A percentile compares a stretch with the other conserved stretches of the same genome.
Evolutionary conservation across 2,888 invertebrate species (phyloP).

Genomic region (Drosophila antonietae): DNA sequence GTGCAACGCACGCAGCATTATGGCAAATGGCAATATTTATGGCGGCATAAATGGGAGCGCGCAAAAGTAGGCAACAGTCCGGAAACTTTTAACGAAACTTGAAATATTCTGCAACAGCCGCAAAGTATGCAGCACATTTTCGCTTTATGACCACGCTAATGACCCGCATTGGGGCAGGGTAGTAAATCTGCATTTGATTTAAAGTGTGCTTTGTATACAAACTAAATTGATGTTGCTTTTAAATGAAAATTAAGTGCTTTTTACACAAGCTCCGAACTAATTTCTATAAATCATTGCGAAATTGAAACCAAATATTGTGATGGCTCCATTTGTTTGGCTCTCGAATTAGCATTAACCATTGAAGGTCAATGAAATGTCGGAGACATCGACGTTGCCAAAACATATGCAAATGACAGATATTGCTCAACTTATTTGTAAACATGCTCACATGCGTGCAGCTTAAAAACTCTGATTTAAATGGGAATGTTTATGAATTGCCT

Average conservation of each 20-base stretch:
- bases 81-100: slow-evolving; percentile 14
- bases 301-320: slow-evolving; percentile 19
- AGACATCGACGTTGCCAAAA: slow-evolving; percentile 50
- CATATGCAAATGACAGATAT: slow-evolving; percentile 53
- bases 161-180: slow-evolving; percentile 20
- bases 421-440: slow-evolving; percentile 38
- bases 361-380: slow-evolving; percentile 75
- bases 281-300: slow-evolving; percentile 22
- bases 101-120: slow-evolving; percentile 3
- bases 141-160: not conserved
- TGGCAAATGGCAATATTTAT: slow-evolving; percentile 26
- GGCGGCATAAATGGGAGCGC: not conserved
- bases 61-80: slow-evolving; percentile 20
- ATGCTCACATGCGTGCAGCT: slow-evolving; percentile 5
- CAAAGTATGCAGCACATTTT: slow-evolving; percentile 25
- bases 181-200: slow-evolving; percentile 19
- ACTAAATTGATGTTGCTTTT: slow-evolving; percentile 20
- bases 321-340: slow-evolving; percentile 48
- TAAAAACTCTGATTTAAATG: not conserved
- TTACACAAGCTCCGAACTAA: not conserved
- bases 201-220: slow-evolving; percentile 33
- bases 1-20: slow-evolving; percentile 14
- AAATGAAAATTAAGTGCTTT: slow-evolving; percentile 13
- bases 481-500: not conserved
- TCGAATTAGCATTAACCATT: slow-evolving; percentile 57